A percentile compares a stretch with the other conserved stretches of the same genome.
Conservation (phyloP, 2,888 invertebrate species). For the Drosophila nr. fundita region DNA sequence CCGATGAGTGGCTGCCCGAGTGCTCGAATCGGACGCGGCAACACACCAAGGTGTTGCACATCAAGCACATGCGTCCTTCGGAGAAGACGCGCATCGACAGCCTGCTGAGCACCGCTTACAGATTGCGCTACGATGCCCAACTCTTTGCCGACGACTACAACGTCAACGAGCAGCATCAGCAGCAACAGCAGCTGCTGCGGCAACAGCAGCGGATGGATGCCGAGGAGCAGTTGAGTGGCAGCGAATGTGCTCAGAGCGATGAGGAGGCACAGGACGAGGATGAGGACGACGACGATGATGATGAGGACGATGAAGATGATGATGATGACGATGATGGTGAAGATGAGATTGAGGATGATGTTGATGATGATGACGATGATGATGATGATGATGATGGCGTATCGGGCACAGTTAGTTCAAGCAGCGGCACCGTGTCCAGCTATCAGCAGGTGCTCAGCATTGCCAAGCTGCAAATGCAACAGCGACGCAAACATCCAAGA, state of each 20-base stretch:
- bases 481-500: constrained; percentile 83
- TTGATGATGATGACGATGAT: constrained; percentile 42
- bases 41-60: constrained; percentile 87
- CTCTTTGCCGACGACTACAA: constrained; percentile 78
- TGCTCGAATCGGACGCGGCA: constrained; percentile 86
- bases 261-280: constrained; percentile 25
- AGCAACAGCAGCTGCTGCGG: constrained; percentile 27
- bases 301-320: constrained; percentile 22
- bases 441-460: constrained; percentile 80
- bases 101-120: constrained; percentile 81
- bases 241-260: constrained; percentile 43
- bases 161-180: constrained; percentile 50
- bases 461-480: constrained; percentile 80
- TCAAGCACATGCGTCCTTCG: constrained; percentile 82
- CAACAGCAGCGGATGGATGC: constrained; percentile 9
- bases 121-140: constrained; percentile 81
- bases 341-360: constrained; percentile 31
- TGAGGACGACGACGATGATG: constrained; percentile 34
- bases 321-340: constrained; percentile 32
- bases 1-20: constrained; percentile 94
- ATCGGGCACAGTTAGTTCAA: constrained; percentile 65
- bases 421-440: constrained; percentile 75
- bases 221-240: constrained; percentile 37
- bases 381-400: constrained; percentile 64
- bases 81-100: constrained; percentile 83